Evolutionary conservation across 2,888 invertebrate species (phyloP), one percentile per base, ranked within the genome.

Genomic region (Polylopha cassiicola): DNA sequence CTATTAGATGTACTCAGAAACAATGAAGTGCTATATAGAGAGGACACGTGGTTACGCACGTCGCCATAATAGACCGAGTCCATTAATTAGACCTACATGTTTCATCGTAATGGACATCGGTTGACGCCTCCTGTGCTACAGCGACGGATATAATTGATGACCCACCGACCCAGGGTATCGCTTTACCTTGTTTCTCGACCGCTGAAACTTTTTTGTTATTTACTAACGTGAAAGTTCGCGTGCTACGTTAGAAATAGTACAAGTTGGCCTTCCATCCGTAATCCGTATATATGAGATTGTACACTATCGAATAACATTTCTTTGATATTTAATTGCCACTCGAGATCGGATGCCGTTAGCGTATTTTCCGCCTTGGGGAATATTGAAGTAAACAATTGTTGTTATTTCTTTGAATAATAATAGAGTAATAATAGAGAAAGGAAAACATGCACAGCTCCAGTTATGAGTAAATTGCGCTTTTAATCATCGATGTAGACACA

Each of bases 81-180:
- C 73, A 78, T 79, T 80, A 80, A 81, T 81, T 77, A 79, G 70
- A 69, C 61, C 66, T 70, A 66, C 73, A 71, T 75, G 76, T 75
- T 75, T 73, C 73, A 74, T 74, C 64, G 72, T 75, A 76, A 80
- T 79, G 73, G 71, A 72, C 70, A 69, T 70, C 54, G 65, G 66
- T 61, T 30, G 74, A 67, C 68, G 63, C 59, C 55, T 51, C 53
- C 56, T 44, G 54, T 51, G 56, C 44, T 24, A 33, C 34, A 30
- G 37, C 37, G 23, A 17, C 20, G 11, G 29, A 31, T 36, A 17
- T 44, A 44, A 44, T 44, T 67, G 66, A 68, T 66, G 63, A 61
- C 53, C 48, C 54, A 48, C 52, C 57, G 49, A 50, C 41, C 47
- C 37, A 36, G 26, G 46, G 55, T 51, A 61, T 65, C 59, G 58